phyloP scores from a whole-genome alignment of 2,113 vertebrate species.

The Pelusios castaneus region DNA sequence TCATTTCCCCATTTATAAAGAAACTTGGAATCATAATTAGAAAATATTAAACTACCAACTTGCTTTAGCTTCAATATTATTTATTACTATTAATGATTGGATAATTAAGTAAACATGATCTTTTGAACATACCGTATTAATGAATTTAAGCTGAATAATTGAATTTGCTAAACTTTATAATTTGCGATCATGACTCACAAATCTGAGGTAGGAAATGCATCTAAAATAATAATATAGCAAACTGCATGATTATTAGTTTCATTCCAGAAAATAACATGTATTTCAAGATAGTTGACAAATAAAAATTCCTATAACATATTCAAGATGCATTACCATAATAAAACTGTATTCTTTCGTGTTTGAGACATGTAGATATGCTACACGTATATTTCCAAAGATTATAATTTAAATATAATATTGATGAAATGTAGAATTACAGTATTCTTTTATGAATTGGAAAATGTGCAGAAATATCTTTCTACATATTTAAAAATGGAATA shows the following conservation, averaged over 20 bases:
- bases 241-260: background rate
- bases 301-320: background rate
- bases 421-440: background rate
- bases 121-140: conserved; percentile 15
- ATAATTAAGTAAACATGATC: conserved; percentile 23
- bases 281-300: background rate
- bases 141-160: conserved; percentile 15
- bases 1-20: conserved; percentile 9
- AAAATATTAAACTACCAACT: conserved; percentile 30
- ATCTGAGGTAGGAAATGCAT: background rate
- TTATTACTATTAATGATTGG: conserved; percentile 27
- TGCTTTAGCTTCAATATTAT: conserved; percentile 13
- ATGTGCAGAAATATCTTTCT: background rate
- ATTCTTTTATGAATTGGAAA: background rate
- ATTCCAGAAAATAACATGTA: background rate
- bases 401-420: background rate
- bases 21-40: conserved; percentile 26
- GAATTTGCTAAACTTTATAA: background rate
- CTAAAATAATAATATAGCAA: background rate
- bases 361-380: background rate
- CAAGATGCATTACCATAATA: background rate
- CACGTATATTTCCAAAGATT: background rate
- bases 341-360: background rate
- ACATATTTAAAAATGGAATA: background rate
- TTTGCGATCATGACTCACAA: background rate